Percentiles rank a stretch among this genome's conserved stretches.
These are phyloP conservation scores for Mesoligia furuncula DNA, from an alignment of 2,888 invertebrate species.

Conservation along the genomic window DNA sequence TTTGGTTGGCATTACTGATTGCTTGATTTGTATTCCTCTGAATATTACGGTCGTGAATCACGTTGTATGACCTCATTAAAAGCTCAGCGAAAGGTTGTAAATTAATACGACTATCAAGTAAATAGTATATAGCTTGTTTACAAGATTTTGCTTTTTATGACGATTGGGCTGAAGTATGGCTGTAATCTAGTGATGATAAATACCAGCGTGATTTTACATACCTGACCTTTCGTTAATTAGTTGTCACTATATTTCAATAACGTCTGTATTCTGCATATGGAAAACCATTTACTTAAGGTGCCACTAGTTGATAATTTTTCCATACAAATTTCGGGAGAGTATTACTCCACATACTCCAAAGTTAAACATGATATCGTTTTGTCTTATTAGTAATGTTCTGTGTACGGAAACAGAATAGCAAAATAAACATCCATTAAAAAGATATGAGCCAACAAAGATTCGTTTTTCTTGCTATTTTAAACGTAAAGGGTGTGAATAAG, in stretches of 20 bases:
- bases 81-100: neutral
- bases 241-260: slow-evolving; percentile 16
- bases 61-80: neutral
- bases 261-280: slow-evolving; percentile 2
- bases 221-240: slow-evolving; percentile 33
- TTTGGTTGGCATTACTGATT: neutral
- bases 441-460: too few species aligned
- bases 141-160: neutral
- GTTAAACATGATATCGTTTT: too few species aligned
- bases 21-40: neutral
- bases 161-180: slow-evolving; percentile 1
- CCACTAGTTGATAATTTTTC: too few species aligned
- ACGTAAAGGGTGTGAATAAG: too few species aligned
- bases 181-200: slow-evolving; percentile 23
- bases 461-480: too few species aligned
- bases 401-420: too few species aligned
- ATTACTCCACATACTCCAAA: too few species aligned
- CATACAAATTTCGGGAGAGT: too few species aligned
- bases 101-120: slow-evolving; percentile 13
- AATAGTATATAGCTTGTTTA: neutral
- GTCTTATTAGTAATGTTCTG: too few species aligned
- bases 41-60: neutral
- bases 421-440: too few species aligned
- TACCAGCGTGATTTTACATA: slow-evolving; percentile 19
- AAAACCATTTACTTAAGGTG: slow-evolving; percentile 19